Percentiles rank a stretch among this genome's conserved stretches.
Conservation (phyloP, 1,140 invertebrate species). For the Nymphalis io region DNA sequence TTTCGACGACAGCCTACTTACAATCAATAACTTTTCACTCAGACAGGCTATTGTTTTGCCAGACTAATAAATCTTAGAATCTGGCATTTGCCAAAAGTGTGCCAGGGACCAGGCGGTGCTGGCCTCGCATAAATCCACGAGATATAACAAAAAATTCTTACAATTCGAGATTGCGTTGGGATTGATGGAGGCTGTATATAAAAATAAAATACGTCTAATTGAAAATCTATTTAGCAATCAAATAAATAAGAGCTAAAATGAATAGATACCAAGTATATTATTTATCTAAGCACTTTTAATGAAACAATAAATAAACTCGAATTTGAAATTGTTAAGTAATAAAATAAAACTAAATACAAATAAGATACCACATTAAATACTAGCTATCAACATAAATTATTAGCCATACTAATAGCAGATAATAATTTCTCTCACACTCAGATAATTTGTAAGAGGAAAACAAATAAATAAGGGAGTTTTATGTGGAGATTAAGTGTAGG, state of each 20-base stretch:
- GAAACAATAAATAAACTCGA: neutral
- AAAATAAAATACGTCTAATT: neutral
- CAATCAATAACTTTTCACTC: slow-evolving; percentile 39
- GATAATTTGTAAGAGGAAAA: slow-evolving; percentile 48
- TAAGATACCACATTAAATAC: neutral
- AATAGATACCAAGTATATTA: neutral
- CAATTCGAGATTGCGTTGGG: neutral
- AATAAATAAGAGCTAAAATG: neutral
- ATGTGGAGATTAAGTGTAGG: slow-evolving; percentile 37
- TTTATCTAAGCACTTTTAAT: neutral
- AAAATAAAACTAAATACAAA: neutral
- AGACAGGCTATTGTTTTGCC: slow-evolving; percentile 36
- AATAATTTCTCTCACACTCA: slow-evolving; percentile 37
- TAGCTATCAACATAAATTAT: slow-evolving; percentile 27
- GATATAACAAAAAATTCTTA: slow-evolving; percentile 21
- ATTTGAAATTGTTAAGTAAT: neutral
- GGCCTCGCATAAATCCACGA: slow-evolving; percentile 30
- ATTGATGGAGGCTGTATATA: slow-evolving; percentile 12
- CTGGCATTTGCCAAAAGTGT: slow-evolving; percentile 31
- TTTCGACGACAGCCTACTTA: slow-evolving; percentile 34
- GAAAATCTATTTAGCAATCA: neutral
- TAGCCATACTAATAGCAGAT: slow-evolving; percentile 33
- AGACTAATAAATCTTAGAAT: slow-evolving; percentile 38
- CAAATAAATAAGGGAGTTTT: slow-evolving; percentile 53
- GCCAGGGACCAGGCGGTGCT: slow-evolving; percentile 26